Conservation (phyloP, 2,888 invertebrate genomes). For the Bugula neritina region DNA sequence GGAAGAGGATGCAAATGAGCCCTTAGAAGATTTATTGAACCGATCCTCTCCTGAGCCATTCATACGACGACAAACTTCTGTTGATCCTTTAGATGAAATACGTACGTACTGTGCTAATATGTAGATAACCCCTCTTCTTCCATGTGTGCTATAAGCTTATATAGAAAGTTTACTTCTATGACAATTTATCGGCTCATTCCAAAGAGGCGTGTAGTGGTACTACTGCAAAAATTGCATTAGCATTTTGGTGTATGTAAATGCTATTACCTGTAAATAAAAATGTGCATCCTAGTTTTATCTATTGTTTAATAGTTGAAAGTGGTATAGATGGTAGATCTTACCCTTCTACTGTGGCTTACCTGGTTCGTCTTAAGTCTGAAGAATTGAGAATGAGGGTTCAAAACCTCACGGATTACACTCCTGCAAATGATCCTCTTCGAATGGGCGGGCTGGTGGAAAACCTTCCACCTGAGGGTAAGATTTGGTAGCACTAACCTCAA, state of each 20-base stretch:
- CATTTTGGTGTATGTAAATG: no score
- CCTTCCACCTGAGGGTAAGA: conserved; percentile 66
- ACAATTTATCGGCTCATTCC: no score
- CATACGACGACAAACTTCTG: background rate
- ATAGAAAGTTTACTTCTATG: no score
- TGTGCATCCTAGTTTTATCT: no score
- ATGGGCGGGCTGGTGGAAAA: conserved; percentile 65
- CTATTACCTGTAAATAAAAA: no score
- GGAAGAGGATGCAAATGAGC: conserved; percentile 33
- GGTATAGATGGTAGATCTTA: background rate
- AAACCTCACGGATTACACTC: background rate
- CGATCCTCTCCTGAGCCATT: conserved; percentile 59
- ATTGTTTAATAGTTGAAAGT: no score
- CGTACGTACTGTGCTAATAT: background rate
- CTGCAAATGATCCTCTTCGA: conserved; percentile 47
- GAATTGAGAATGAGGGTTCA: background rate
- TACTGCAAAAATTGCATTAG: no score
- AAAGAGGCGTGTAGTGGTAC: no score
- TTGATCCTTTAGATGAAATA: background rate
- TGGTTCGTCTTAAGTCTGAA: background rate
- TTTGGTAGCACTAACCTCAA: no score
- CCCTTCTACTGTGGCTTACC: background rate
- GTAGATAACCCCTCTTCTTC: no score
- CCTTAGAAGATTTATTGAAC: conserved; percentile 56
- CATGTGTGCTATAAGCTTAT: no score